These are phyloP conservation scores for Typhlichthys subterraneus DNA, from an alignment of 2,797 vertebrate species.

Conservation along the genomic window DNA sequence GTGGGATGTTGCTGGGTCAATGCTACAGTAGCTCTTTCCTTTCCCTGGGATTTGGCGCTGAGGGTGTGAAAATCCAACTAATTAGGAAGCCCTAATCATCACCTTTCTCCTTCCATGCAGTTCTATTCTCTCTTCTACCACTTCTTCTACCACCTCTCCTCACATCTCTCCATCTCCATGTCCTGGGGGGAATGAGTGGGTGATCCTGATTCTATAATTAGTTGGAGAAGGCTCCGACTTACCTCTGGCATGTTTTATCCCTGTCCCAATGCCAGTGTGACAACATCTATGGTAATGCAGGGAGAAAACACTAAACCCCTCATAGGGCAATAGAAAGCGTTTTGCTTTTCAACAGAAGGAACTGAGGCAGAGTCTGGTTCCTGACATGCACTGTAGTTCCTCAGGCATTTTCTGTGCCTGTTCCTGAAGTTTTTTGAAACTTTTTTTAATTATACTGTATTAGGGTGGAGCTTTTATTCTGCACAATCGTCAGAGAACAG, in stretches of 20 bases:
- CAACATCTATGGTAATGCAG: too few species aligned
- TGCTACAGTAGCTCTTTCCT: constrained; percentile 16
- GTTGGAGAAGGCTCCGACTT: constrained; percentile 45
- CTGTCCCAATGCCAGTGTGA: constrained; percentile 23
- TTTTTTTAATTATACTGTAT: too few species aligned
- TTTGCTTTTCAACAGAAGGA: too few species aligned
- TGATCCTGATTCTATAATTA: constrained; percentile 58
- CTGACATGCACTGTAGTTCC: too few species aligned
- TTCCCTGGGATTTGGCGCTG: constrained; percentile 33
- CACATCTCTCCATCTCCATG: background rate
- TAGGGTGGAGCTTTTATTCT: too few species aligned
- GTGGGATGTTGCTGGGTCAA: constrained; percentile 7
- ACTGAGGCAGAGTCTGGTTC: too few species aligned
- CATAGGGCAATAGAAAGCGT: too few species aligned
- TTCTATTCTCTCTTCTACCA: constrained; percentile 42
- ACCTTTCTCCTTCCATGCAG: constrained; percentile 33
- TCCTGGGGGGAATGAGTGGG: constrained; percentile 5
- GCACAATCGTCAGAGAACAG: too few species aligned
- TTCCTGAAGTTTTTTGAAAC: too few species aligned
- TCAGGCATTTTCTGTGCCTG: too few species aligned
- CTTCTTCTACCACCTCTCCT: background rate
- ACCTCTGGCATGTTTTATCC: constrained; percentile 22
- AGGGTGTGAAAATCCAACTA: constrained; percentile 46
- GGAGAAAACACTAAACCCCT: too few species aligned
- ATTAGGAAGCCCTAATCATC: constrained; percentile 57